phyloP scores from a whole-genome alignment of 2,888 invertebrate species.

The Ichneumoninae sp. region DNA sequence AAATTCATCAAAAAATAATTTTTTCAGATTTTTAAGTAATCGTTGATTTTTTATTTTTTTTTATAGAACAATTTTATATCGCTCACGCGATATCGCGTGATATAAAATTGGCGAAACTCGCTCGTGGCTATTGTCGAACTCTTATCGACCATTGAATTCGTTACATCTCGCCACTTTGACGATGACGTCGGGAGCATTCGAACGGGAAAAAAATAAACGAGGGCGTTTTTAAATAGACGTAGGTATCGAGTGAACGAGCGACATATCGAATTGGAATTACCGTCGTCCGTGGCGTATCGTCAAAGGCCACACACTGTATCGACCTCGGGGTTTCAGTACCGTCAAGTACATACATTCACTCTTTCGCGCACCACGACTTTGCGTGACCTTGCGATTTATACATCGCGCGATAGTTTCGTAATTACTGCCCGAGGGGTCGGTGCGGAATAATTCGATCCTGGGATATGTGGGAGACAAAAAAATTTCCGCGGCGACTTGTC shows the following conservation, averaged over 20 bases:
- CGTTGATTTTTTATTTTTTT: no score
- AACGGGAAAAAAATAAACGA: neutral
- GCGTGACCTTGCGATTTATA: neutral
- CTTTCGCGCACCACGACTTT: neutral
- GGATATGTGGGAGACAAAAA: neutral
- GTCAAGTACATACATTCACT: neutral
- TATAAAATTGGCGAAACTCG: neutral
- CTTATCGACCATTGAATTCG: neutral
- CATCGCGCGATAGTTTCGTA: neutral
- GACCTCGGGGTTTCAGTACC: conserved; percentile 4
- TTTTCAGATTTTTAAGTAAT: no score
- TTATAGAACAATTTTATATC: no score
- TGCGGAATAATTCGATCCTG: neutral
- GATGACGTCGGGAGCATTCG: neutral
- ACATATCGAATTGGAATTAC: neutral
- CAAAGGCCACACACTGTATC: neutral
- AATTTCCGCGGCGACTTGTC: no score
- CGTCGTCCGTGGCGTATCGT: neutral
- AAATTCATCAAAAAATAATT: no score
- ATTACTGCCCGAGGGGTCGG: neutral
- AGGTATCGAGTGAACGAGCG: neutral
- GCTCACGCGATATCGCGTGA: neutral
- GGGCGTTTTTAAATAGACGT: neutral
- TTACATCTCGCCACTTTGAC: neutral
- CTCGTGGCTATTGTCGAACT: neutral